Base-by-base conservation (phyloP, 1,140 invertebrate species). In the Cyclargus thomasi region DNA sequence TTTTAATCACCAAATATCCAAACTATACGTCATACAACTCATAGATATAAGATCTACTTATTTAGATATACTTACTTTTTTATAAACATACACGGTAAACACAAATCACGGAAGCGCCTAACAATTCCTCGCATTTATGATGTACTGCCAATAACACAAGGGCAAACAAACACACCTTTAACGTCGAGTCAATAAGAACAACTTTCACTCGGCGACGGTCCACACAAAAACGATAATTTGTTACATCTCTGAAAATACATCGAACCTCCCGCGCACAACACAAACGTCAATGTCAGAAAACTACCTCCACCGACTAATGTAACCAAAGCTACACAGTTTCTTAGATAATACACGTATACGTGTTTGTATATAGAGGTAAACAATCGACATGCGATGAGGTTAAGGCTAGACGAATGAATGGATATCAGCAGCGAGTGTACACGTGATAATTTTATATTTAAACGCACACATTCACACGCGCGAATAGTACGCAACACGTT, bases 121-220 rank as follows among this genome's bases (percentile, higher is more conserved):
- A 67, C 65, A 57, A 80, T 76, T 78, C 75, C 71, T 77, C 65
- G 72, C 78, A 79, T 79, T 74, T 80, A 80, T 82, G 80, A 73
- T 81, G 64, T 77, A 72, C 77, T 86, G 85, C 80, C 83, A 88
- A 86, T 80, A 71, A 74, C 68, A 59, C 77, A 79, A 82, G 78
- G 79, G 79, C 75, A 72, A 47, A 18, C 2, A 53, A 17, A 17
- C 55, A 21, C 55, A 17, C 18, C 17, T 59, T 20, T 21, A 59
- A 59, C 10, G 20, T 59, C 18, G 17, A 55, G 78, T 84, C 79
- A 82, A 80, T 74, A 69, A 72, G 70, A 70, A 74, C 75, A 72
- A 82, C 85, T 85, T 86, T 85, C 83, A 86, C 83, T 82, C 35
- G 67, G 72, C 75, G 63, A 63, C 67, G 67, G 65, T 66, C 36